These are phyloP conservation scores for Otolemur crassicaudatus DNA, from an alignment of 2,797 vertebrate species.

Conservation along the genomic window DNA sequence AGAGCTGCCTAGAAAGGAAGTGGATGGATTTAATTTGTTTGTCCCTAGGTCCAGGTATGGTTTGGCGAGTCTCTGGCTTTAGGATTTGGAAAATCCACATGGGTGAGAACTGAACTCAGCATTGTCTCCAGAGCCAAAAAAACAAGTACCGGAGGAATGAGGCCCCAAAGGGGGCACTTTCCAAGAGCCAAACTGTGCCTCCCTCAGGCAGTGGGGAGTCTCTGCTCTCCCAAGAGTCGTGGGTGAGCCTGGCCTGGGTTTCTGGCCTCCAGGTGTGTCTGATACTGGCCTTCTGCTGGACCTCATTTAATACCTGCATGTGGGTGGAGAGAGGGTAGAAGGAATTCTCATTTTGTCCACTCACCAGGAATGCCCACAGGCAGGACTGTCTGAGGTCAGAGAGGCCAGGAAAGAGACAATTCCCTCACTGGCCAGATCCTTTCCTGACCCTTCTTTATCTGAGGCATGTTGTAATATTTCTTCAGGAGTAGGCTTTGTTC, in stretches of 20 bases:
- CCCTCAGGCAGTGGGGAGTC: background rate
- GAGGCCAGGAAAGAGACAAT: background rate
- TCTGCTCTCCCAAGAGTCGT: slow-evolving; percentile 10
- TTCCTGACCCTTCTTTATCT: background rate
- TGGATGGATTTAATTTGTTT: background rate
- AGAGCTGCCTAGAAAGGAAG: background rate
- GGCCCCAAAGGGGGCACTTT: slow-evolving; percentile 25
- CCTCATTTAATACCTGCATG: slow-evolving; percentile 56
- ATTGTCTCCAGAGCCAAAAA: slow-evolving; percentile 67
- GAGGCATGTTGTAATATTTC: slow-evolving; percentile 59
- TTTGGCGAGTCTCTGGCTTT: slow-evolving; percentile 40
- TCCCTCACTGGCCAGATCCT: background rate
- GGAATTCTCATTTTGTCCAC: slow-evolving; percentile 78
- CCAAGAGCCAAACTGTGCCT: background rate
- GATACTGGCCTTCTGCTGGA: slow-evolving; percentile 49
- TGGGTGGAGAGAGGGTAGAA: slow-evolving; percentile 49
- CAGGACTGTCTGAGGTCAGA: background rate
- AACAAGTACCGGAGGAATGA: slow-evolving; percentile 44
- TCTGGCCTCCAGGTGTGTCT: slow-evolving; percentile 41
- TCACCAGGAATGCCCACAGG: slow-evolving; percentile 21
- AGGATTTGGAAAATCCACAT: slow-evolving; percentile 39
- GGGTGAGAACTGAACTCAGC: slow-evolving; percentile 31
- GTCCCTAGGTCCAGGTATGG: background rate
- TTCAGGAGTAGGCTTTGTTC: slow-evolving; percentile 70
- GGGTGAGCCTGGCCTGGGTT: slow-evolving; percentile 5